Percentiles rank a stretch among this genome's conserved stretches.
Conservation (phyloP, 1,140 invertebrate species). For the Lucilia cuprina region DNA sequence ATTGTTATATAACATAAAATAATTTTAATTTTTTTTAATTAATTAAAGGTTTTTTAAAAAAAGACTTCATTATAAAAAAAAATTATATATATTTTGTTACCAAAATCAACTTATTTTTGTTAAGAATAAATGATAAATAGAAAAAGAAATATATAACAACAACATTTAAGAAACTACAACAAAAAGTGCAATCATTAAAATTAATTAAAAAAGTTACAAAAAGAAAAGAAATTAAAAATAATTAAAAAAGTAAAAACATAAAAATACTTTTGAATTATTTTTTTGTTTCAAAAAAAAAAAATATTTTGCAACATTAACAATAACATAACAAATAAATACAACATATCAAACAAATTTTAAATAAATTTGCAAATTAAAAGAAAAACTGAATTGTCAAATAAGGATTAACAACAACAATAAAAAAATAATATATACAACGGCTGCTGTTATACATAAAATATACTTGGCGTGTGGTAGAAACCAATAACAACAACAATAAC, state of each 20-base stretch:
- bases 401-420: neutral
- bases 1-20: neutral
- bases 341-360: neutral
- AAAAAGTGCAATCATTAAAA: neutral
- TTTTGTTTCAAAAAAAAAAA: neutral
- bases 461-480: neutral
- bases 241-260: slow-evolving; percentile 1
- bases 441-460: neutral
- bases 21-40: neutral
- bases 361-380: neutral
- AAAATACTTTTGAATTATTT: slow-evolving; percentile 13
- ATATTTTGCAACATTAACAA: neutral
- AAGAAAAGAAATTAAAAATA: neutral
- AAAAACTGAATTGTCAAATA: neutral
- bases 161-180: neutral
- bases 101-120: slow-evolving; percentile 10
- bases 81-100: slow-evolving; percentile 7
- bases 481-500: neutral
- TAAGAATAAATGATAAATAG: neutral
- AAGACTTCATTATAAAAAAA: neutral
- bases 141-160: neutral
- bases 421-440: neutral
- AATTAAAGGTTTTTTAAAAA: neutral
- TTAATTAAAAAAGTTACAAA: neutral
- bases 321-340: neutral